Evolutionary conservation across 2,113 vertebrate genomes (phyloP), one percentile per base, ranked within the genome.

Genomic region (Sterna hirundo): DNA sequence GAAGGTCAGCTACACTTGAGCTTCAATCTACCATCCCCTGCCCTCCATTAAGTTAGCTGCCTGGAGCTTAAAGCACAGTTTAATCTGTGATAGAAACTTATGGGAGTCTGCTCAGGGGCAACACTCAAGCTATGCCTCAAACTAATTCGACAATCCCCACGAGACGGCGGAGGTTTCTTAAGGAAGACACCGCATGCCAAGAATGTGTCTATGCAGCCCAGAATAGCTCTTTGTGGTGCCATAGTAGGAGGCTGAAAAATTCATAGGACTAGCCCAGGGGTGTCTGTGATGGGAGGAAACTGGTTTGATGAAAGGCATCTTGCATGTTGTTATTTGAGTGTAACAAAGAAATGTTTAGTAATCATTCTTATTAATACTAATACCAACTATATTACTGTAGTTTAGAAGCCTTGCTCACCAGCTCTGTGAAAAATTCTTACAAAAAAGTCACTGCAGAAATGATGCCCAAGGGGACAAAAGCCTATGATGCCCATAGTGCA

Each of bases 1-100:
- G 84, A 89, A 93, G 95, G 94, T 96, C 96, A 96, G 86, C 90
- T 83, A 95, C 94, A 93, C 83, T 96, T 96, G 92, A 97, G 94
- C 94, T 95, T 79, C 95, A 82, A 97, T 96, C 90, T 90, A 86
- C 93, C 90, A 89, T 93, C 34, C 40, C 61, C 66, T 96, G 94
- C 80, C 94, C 95, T 95, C 95, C 93, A 94, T 94, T 97, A 95
- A 95, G 86, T 91, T 86, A 92, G 88, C 94, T 95, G 95, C 91
- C 88, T 89, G 86, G 32, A 93, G 86, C 84, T 96, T 96, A 96
- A 95, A 95, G 86, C 89, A 96, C 91, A 87, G 91, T 94, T 96
- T 95, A 94, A 88, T 93, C 93, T 77, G 51, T 91, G 93, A 94
- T 94, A 74, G 93, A 91, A 95, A 96, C 83, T 89, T 95, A 96